Percentiles rank a stretch among this genome's conserved stretches.
Conservation (phyloP, 2,888 invertebrate genomes). For the Callinectes sapidus region DNA sequence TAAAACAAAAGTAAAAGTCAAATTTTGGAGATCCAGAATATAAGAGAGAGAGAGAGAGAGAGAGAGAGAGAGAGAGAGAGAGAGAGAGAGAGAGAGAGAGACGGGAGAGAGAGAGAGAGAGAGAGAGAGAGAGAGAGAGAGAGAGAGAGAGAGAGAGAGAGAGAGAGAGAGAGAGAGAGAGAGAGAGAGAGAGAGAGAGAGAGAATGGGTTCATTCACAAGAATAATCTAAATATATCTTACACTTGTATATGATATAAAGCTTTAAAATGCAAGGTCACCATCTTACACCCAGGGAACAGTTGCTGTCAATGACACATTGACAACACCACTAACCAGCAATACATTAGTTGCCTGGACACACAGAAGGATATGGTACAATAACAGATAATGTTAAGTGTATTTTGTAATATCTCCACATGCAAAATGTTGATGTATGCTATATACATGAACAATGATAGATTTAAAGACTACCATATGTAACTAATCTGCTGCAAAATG, state of each 20-base stretch:
- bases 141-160: neutral
- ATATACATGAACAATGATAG: neutral
- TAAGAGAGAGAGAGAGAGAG: neutral
- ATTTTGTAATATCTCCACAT: neutral
- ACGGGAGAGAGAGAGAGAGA: too few relatives aligned
- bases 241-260: slow-evolving; percentile 5
- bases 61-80: too few relatives aligned
- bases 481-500: neutral
- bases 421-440: neutral
- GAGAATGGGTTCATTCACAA: neutral
- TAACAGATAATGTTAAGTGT: neutral
- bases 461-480: neutral
- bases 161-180: neutral
- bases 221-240: neutral
- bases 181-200: neutral
- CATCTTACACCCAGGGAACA: neutral
- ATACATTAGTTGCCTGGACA: neutral
- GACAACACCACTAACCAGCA: neutral
- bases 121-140: too few relatives aligned
- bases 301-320: neutral
- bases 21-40: neutral
- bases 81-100: neutral
- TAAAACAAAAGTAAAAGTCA: neutral
- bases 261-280: neutral
- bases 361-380: neutral